phyloP scores from a whole-genome alignment of 2,888 invertebrate genomes.

The Leptothorax acervorum region DNA sequence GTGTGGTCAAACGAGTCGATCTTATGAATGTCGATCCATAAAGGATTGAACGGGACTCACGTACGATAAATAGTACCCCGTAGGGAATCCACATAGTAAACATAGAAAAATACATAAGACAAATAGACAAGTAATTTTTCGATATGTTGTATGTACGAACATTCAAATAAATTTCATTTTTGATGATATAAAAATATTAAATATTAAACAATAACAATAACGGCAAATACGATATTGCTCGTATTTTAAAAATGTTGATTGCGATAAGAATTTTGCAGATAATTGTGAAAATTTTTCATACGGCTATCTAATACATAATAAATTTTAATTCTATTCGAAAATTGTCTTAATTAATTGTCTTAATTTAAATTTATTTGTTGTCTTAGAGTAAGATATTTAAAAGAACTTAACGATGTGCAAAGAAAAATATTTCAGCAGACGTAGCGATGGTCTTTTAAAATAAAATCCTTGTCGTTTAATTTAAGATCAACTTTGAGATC shows the following conservation, averaged over 20 bases:
- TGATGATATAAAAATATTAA: background rate
- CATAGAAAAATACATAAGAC: background rate
- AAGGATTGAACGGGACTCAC: conserved; percentile 31
- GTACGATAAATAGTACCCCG: conserved; percentile 35
- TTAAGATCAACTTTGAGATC: conserved; percentile 18
- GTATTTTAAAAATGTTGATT: background rate
- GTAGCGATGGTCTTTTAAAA: background rate
- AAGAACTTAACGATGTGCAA: background rate
- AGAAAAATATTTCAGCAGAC: background rate
- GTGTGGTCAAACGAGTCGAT: conserved; percentile 41
- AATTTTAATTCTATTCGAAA: background rate
- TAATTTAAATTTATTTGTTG: background rate
- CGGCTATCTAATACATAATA: background rate
- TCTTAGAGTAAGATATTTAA: background rate
- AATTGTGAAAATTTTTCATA: background rate
- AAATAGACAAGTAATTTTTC: conserved; percentile 1
- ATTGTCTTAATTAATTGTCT: background rate
- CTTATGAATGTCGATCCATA: conserved; percentile 42
- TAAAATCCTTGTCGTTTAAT: conserved; percentile 27
- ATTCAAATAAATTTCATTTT: conserved; percentile 11
- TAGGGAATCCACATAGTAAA: conserved; percentile 9
- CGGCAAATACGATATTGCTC: background rate
- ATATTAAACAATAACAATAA: background rate
- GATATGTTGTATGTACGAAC: background rate
- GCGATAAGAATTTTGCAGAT: background rate